Evolutionary conservation across 2,113 vertebrate genomes (phyloP).

Genomic region (Poecilia latipinna): DNA sequence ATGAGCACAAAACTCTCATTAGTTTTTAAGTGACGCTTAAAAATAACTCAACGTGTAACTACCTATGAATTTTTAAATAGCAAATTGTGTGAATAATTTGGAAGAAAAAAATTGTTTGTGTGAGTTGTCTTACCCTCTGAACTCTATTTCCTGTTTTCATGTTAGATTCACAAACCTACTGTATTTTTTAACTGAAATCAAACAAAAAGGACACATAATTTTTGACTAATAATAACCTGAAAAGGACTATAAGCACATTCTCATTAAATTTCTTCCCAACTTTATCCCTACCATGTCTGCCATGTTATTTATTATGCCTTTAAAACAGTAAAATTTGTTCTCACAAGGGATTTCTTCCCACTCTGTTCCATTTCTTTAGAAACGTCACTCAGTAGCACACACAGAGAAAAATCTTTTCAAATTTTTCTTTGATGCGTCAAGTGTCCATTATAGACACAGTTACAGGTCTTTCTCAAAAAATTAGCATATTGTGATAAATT

Average conservation of each 20-base stretch:
- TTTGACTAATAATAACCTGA: too few relatives aligned
- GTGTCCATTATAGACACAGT: too few relatives aligned
- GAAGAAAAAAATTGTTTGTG: background rate
- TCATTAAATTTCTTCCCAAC: too few relatives aligned
- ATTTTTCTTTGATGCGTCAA: background rate
- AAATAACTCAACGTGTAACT: background rate
- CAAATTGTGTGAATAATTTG: background rate
- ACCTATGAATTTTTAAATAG: background rate
- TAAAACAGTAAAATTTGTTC: background rate
- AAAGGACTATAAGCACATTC: too few relatives aligned
- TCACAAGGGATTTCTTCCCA: background rate
- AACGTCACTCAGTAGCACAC: background rate
- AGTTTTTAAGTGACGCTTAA: background rate
- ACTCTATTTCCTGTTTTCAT: background rate
- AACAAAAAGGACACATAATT: too few relatives aligned
- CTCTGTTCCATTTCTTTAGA: background rate
- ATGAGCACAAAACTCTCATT: background rate
- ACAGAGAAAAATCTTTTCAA: background rate
- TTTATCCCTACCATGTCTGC: too few relatives aligned
- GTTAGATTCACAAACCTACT: background rate
- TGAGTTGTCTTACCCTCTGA: background rate
- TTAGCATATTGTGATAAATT: too few relatives aligned
- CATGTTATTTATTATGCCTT: background rate
- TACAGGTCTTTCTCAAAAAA: too few relatives aligned
- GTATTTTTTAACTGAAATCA: background rate